Evolutionary conservation across 2,888 invertebrate genomes (phyloP), one percentile per base, ranked within the genome.

Genomic region (Willowsia nigromaculata): DNA sequence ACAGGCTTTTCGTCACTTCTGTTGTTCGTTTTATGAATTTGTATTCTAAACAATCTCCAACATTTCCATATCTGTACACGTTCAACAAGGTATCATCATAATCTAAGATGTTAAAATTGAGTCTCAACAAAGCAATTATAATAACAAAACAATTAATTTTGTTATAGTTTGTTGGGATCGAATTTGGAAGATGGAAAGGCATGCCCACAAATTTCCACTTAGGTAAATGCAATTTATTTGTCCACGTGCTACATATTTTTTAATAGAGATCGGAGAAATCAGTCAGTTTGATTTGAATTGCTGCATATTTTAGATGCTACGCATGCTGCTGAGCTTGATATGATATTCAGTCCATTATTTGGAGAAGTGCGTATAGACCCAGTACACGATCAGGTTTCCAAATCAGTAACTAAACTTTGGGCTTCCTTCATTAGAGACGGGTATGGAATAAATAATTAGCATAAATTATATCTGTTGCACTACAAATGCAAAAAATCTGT

Each of bases 241-340:
- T 9, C 40, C 9, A 5, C 15, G 18, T 9, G 53, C n/a, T 18
- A 53, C 18, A 18, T n/a, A n/a, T n/a, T n/a, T n/a, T n/a, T n/a
- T n/a, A n/a, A n/a, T n/a, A n/a, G n/a, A n/a, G n/a, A n/a, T n/a
- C n/a, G n/a, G n/a, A n/a, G n/a, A n/a, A n/a, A n/a, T n/a, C n/a
- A n/a, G n/a, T n/a, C n/a, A n/a, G n/a, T n/a, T n/a, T n/a, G n/a
- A n/a, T n/a, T n/a, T n/a, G n/a, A 53, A 62, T 62, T 22, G 4
- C 9, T 30, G 3, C 15, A 33, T 3, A 33, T 50, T 30, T 2
- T 15, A 83, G 89, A 80, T 25, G 89, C 89, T 3, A 89, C 89
- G 0, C 89, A 89, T 11, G 89, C 74, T 4, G 76, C 89, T 15
- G 89, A 89, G n/a, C 47, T 89, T 47, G 89, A 89, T 18, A 85